Percentiles rank a stretch among this genome's conserved stretches.
These are phyloP conservation scores for Heliconius congener DNA, from an alignment of 1,140 invertebrate species.

Conservation along the genomic window DNA sequence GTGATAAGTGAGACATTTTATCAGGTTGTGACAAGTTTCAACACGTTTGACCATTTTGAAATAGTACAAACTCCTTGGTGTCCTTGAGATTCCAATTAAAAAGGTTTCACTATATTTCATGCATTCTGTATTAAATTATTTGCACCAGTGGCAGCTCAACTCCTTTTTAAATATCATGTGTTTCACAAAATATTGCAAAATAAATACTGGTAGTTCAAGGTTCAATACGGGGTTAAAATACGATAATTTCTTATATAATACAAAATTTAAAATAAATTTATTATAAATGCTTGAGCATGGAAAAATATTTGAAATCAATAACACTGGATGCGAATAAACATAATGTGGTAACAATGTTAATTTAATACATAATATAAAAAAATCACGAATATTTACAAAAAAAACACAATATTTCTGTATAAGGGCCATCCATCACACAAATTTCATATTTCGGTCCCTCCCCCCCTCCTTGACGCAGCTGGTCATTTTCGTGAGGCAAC, in stretches of 20 bases:
- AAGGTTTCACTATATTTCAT: too few relatives aligned
- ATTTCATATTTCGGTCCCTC: too few relatives aligned
- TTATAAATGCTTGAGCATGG: slow-evolving; percentile 34
- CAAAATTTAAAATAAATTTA: slow-evolving; percentile 7
- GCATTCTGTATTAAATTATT: background rate
- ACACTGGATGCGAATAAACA: slow-evolving; percentile 53
- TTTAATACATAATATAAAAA: slow-evolving; percentile 47
- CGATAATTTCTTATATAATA: background rate
- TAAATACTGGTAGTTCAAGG: background rate
- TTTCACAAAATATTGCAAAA: slow-evolving; percentile 1
- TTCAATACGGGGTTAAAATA: slow-evolving; percentile 9
- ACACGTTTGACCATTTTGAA: too few relatives aligned
- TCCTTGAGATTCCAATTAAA: too few relatives aligned
- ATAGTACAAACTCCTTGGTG: too few relatives aligned
- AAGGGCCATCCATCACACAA: background rate
- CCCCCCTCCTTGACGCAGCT: too few relatives aligned
- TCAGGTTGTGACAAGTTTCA: too few relatives aligned
- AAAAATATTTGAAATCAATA: slow-evolving; percentile 37
- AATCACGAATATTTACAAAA: slow-evolving; percentile 51
- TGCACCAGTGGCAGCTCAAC: slow-evolving; percentile 25
- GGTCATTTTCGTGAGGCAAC: too few relatives aligned
- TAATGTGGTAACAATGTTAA: slow-evolving; percentile 56
- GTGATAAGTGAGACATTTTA: too few relatives aligned
- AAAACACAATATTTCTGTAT: slow-evolving; percentile 33
- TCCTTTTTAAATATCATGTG: slow-evolving; percentile 9